phyloP scores from a whole-genome alignment of 2,888 invertebrate species.

The Exocentrus adspersus region DNA sequence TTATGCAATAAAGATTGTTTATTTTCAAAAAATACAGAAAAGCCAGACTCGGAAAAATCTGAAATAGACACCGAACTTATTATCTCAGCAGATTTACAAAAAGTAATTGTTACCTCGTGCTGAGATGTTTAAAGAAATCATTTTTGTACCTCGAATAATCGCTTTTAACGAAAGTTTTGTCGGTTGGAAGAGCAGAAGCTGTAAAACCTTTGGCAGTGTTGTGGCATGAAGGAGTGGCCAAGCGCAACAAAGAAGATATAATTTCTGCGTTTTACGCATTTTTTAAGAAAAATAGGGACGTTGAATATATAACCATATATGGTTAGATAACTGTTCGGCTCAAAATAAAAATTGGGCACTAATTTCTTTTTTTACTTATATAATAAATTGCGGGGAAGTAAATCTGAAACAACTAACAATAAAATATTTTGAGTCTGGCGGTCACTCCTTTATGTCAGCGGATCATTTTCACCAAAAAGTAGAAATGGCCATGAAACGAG shows the following conservation, averaged over 20 bases:
- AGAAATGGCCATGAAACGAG: background rate
- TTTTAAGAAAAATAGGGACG: slow-evolving; percentile 20
- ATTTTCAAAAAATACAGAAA: too few relatives aligned
- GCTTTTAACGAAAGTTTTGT: slow-evolving; percentile 28
- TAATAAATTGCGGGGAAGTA: slow-evolving; percentile 19
- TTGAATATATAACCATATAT: slow-evolving; percentile 12
- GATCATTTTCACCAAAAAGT: slow-evolving; percentile 2
- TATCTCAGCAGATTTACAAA: slow-evolving; percentile 12
- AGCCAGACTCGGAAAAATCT: slow-evolving; percentile 4
- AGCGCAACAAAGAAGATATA: slow-evolving; percentile 41
- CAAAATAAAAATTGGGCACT: slow-evolving; percentile 16
- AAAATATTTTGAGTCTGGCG: slow-evolving; percentile 1
- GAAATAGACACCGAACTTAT: slow-evolving; percentile 6
- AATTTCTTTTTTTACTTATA: slow-evolving; percentile 13
- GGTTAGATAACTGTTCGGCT: slow-evolving; percentile 9
- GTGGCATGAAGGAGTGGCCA: slow-evolving; percentile 47
- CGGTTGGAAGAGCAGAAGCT: slow-evolving; percentile 12
- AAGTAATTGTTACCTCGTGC: slow-evolving; percentile 20
- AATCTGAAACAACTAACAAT: slow-evolving; percentile 4
- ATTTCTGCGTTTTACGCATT: slow-evolving; percentile 13
- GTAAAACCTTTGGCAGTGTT: slow-evolving; percentile 33
- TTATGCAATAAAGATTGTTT: too few relatives aligned
- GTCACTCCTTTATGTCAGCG: background rate
- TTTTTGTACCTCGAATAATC: slow-evolving; percentile 19
- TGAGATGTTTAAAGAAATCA: slow-evolving; percentile 14